Percentiles rank a stretch among this genome's conserved stretches.
Evolutionary conservation across 1,140 invertebrate genomes (phyloP).

Genomic region (Procambarus virginalis): DNA sequence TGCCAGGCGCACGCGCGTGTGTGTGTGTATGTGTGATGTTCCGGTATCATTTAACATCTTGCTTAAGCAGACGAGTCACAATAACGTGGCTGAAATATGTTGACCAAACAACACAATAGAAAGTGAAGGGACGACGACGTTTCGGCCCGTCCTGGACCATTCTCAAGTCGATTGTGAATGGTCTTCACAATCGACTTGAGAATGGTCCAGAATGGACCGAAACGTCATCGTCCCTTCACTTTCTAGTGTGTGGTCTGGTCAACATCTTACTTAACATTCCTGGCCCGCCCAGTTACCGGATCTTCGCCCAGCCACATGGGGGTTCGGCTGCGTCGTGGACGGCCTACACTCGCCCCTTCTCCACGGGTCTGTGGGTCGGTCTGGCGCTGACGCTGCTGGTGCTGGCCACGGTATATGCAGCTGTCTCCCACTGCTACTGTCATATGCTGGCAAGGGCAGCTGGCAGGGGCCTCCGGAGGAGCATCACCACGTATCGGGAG

Average conservation of each 20-base stretch:
- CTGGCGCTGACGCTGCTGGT: constrained; percentile 16
- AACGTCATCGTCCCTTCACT: too few relatives aligned
- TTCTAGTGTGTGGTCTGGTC: background rate
- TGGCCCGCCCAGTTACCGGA: constrained; percentile 50
- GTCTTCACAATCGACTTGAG: too few relatives aligned
- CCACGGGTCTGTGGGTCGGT: constrained; percentile 24
- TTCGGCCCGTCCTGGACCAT: too few relatives aligned
- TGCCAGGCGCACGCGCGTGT: too few relatives aligned
- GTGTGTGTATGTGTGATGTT: too few relatives aligned
- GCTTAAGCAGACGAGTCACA: background rate
- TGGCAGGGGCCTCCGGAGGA: background rate
- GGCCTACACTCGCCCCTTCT: constrained; percentile 62
- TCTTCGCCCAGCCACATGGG: constrained; percentile 49
- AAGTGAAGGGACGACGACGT: too few relatives aligned
- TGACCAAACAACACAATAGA: too few relatives aligned
- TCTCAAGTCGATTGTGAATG: too few relatives aligned
- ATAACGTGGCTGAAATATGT: too few relatives aligned
- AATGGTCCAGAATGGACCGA: too few relatives aligned
- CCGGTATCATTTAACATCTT: background rate
- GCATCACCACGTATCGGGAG: background rate
- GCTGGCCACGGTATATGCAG: constrained; percentile 10
- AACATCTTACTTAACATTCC: background rate
- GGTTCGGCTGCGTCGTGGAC: constrained; percentile 41
- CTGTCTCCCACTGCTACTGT: constrained; percentile 25
- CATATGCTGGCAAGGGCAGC: background rate